Percentiles rank a stretch among this genome's conserved stretches.
phyloP scores from a whole-genome alignment of 2,888 invertebrate species.

The Lasioglossum lativentre region DNA sequence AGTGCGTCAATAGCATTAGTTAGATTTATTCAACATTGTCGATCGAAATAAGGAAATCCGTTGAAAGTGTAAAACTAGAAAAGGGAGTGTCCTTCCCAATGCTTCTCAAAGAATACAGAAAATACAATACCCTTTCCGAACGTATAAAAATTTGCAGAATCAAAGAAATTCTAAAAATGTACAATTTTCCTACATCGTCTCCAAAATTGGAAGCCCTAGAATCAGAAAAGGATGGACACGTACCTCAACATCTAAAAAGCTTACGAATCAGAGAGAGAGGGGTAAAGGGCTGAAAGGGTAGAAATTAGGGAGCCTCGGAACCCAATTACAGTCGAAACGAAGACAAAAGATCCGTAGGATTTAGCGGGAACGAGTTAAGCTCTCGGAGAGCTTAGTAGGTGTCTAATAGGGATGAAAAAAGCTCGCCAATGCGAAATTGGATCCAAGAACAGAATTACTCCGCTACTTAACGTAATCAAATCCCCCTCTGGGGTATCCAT shows the following conservation, averaged over 20 bases:
- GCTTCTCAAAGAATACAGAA: not conserved
- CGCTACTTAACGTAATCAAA: slow-evolving; percentile 8
- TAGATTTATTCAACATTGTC: no score
- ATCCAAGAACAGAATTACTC: not conserved
- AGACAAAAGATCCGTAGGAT: not conserved
- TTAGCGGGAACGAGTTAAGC: not conserved
- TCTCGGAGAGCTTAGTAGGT: not conserved
- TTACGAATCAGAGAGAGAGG: not conserved
- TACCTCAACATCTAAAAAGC: not conserved
- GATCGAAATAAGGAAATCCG: no score
- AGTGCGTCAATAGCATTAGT: no score
- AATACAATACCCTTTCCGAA: no score
- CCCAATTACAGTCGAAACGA: not conserved
- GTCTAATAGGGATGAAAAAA: not conserved
- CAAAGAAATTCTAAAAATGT: no score
- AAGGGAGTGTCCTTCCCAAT: not conserved
- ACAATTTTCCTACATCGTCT: no score
- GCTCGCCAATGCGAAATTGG: not conserved
- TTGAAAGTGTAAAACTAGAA: not conserved
- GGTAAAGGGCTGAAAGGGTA: not conserved
- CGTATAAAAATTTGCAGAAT: no score
- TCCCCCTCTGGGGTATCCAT: not conserved
- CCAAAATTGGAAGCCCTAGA: no score
- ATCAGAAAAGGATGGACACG: not conserved
- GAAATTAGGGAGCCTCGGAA: not conserved